Evolutionary conservation across 1,140 invertebrate species (phyloP).

Genomic region (Hermetia illucens): DNA sequence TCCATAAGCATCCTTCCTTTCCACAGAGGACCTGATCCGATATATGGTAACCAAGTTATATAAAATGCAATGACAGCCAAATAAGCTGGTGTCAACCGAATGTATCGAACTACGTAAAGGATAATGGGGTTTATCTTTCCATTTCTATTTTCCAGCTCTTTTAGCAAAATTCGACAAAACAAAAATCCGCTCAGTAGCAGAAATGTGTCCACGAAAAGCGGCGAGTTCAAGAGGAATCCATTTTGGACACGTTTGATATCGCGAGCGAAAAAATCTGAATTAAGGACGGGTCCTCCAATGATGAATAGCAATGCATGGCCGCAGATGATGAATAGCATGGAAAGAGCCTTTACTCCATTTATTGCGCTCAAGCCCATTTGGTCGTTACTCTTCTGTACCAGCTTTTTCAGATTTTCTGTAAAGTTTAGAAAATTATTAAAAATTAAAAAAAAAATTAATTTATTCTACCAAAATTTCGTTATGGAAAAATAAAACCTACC

Average conservation of each 20-base stretch:
- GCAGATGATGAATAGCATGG: conserved; percentile 46
- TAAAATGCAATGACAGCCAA: conserved; percentile 50
- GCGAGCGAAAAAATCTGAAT: conserved; percentile 34
- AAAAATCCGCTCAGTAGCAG: conserved; percentile 50
- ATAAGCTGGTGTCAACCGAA: conserved; percentile 57
- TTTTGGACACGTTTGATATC: conserved; percentile 23
- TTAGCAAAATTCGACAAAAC: conserved; percentile 42
- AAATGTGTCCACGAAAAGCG: conserved; percentile 50
- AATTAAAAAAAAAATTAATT: conserved; percentile 39
- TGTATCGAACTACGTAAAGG: conserved; percentile 46
- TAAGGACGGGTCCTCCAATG: conserved; percentile 45
- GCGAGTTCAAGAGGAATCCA: conserved; percentile 43
- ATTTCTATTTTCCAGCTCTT: conserved; percentile 47
- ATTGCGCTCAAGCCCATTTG: conserved; percentile 44
- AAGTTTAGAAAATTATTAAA: conserved; percentile 41
- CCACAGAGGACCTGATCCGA: conserved; percentile 54
- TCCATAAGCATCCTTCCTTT: conserved; percentile 40
- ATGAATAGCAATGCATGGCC: conserved; percentile 48
- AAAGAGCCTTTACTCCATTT: conserved; percentile 46
- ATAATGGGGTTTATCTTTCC: conserved; percentile 42
- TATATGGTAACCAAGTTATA: conserved; percentile 47
- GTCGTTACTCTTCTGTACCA: conserved; percentile 32
- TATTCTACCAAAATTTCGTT: conserved; percentile 24
- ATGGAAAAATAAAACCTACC: conserved; percentile 12
- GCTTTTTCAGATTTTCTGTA: conserved; percentile 41